Evolutionary conservation across 1,140 invertebrate species (phyloP), one percentile per base, ranked within the genome.

Genomic region (Drosophila busckii): DNA sequence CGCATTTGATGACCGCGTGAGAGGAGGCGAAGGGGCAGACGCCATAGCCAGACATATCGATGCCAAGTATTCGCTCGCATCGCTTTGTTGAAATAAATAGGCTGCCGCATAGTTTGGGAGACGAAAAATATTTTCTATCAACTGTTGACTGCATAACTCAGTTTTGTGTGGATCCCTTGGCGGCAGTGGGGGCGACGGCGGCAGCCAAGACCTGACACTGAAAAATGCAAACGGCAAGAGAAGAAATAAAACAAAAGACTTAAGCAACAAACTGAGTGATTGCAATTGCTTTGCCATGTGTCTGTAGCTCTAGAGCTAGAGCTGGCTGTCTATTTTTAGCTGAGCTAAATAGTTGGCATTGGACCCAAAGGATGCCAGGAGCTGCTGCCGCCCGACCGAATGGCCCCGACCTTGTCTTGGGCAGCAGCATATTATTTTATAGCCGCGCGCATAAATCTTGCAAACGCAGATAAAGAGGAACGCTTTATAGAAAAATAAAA

Each of bases 221-320:
- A 82, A 75, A 76, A 83, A 83, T 83, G 75, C 75, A 82, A 82
- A 83, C 75, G n/a, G n/a, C n/a, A n/a, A n/a, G n/a, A n/a, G n/a
- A n/a, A 82, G 70, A 82, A 82, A 83, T 83, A 82, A 82, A 83
- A 83, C 76, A 82, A 82, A 82, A 83, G 75, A 83, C 75, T 82
- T 70, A 66, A 82, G 76, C 75, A 82, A 82, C 75, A 75, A 82
- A 82, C 75, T 82, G 75, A 82, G 75, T 82, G 75, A 82, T 82
- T 82, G 75, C 75, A 82, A 82, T 82, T 82, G 75, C 76, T 83
- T 61, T 58, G 65, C 44, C 22, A 52, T 68, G 49, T 58, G 50
- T 70, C 22, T 46, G 50, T 29, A n/a, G 22, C 16, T 37, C 6
- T 31, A 20, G n/a, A 17, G 42, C 44, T 13, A 38, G 32, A 20